Base-by-base conservation (phyloP, 2,113 vertebrate genomes). In the Podarcis cretensis region DNA sequence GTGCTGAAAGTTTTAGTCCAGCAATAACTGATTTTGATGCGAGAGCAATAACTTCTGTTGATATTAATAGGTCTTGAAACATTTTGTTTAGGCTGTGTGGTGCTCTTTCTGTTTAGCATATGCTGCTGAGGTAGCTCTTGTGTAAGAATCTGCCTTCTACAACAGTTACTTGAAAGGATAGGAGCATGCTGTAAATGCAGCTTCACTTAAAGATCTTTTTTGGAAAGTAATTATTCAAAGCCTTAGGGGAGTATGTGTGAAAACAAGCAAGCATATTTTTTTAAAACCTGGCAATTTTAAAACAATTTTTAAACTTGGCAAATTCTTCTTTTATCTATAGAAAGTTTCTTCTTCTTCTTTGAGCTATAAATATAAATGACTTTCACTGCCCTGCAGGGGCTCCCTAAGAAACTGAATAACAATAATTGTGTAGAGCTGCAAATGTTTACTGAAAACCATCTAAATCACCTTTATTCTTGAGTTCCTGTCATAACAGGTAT, bases 311-410 rank as follows among this genome's bases (percentile, higher is more conserved):
- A 63, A 63, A 63, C 59, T 63, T 63, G n/a, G n/a, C 86, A 23
- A 68, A 6, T 0, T 30, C 35, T 65, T 40, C 59, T 86, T 86
- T 82, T 73, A 20, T n/a, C 23, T 93, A 12, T 68, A 88, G 63
- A 91, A 89, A 79, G 79, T 82, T 90, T 77, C 40, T 16, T n/a
- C 12, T 80, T 27, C 23, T 79, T 73, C 79, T 27, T 89, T 27
- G 81, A 69, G 43, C n/a, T 90, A 86, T 88, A 95, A 91, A 92
- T 89, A 91, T 91, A 80, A 27, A 87, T 9, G 14, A 83, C 77
- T 80, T 59, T 25, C 23, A 35, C 74, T 89, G 30, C 27, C 90
- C 30, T 68, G 21, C 23, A 89, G 68, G 43, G 16, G 90, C 68
- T 84, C 85, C 57, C 27, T 89, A 85, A 73, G 8, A 57, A 66